Conservation (phyloP, 2,888 invertebrate genomes). For the Dusona sp. region DNA sequence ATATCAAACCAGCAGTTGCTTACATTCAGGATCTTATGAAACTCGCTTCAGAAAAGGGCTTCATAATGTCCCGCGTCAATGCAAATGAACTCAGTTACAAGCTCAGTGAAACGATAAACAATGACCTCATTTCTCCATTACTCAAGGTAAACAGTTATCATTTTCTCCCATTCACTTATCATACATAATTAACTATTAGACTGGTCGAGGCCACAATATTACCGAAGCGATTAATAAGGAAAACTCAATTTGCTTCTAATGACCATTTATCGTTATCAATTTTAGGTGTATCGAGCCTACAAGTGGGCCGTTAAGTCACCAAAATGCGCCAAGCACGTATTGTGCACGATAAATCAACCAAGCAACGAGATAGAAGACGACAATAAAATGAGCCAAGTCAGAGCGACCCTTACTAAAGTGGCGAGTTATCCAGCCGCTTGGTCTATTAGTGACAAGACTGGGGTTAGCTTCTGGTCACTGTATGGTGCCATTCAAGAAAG, state of each 20-base stretch:
- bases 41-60: slow-evolving; percentile 89
- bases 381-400: slow-evolving; percentile 86
- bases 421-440: slow-evolving; percentile 92
- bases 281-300: slow-evolving; percentile 91
- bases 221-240: too few species aligned
- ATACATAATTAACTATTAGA: slow-evolving; percentile 3
- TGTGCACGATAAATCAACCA: slow-evolving; percentile 91
- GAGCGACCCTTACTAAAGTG: slow-evolving; percentile 89
- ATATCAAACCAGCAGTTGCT: slow-evolving; percentile 91
- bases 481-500: slow-evolving; percentile 91
- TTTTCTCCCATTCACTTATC: not conserved
- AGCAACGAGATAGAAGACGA: slow-evolving; percentile 87
- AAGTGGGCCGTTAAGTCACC: slow-evolving; percentile 89
- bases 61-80: slow-evolving; percentile 88
- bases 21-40: slow-evolving; percentile 90
- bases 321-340: slow-evolving; percentile 91
- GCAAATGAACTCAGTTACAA: slow-evolving; percentile 91
- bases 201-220: not conserved
- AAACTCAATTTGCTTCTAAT: not conserved
- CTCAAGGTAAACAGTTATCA: slow-evolving; percentile 84
- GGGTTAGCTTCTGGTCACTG: slow-evolving; percentile 91
- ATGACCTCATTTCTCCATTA: slow-evolving; percentile 93
- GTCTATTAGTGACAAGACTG: slow-evolving; percentile 90
- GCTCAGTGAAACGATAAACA: slow-evolving; percentile 92
- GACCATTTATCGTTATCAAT: not conserved